Conservation (phyloP, 2,797 vertebrate species). For the Champsocephalus gunnari region DNA sequence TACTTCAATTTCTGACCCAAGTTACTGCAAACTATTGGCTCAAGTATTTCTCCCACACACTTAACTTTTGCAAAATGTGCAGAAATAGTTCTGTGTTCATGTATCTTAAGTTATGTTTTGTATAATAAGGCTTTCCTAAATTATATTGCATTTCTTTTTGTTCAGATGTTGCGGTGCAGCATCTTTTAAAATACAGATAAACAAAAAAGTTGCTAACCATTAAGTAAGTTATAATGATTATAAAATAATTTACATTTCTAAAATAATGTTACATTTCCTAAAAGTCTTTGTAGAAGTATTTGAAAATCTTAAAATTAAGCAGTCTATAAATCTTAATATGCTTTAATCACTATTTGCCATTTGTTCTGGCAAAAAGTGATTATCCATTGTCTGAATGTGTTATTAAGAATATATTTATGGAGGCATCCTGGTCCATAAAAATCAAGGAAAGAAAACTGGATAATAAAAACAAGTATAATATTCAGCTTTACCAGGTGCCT, state of each 20-base stretch:
- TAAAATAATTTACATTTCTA: too few relatives aligned
- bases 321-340: background rate
- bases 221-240: too few relatives aligned
- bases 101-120: background rate
- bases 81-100: background rate
- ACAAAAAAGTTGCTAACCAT: background rate
- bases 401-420: background rate
- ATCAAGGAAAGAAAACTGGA: background rate
- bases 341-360: too few relatives aligned
- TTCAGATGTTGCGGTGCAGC: background rate
- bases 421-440: background rate
- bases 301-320: background rate
- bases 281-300: background rate
- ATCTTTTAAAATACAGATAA: background rate
- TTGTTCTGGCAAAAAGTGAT: background rate
- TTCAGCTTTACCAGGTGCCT: background rate
- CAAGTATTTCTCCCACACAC: background rate
- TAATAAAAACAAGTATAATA: too few relatives aligned
- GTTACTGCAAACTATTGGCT: background rate
- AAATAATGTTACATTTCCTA: too few relatives aligned
- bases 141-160: background rate
- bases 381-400: background rate
- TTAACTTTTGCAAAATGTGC: background rate
- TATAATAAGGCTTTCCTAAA: background rate
- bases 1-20: conserved; percentile 34